Conservation (phyloP, 1,140 invertebrate genomes). For the Marisa cornuarietis region DNA sequence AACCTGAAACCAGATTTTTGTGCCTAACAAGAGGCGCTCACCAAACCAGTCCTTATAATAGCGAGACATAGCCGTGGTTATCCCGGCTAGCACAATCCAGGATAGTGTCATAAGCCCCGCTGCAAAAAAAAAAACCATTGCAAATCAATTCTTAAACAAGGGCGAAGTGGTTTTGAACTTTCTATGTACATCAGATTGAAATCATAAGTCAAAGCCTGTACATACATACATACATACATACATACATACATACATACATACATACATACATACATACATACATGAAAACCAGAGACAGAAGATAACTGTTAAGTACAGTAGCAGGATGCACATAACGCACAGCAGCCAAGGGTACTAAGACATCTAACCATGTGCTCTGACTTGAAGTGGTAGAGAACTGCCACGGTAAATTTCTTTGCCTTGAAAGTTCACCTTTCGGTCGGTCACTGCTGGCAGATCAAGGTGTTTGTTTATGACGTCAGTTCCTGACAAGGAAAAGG, state of each 20-base stretch:
- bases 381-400: slow-evolving; percentile 9
- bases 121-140: not conserved
- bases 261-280: too few species aligned
- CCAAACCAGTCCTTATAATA: slow-evolving; percentile 34
- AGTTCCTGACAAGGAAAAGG: slow-evolving; percentile 7
- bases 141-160: too few species aligned
- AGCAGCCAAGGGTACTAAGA: too few species aligned
- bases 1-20: slow-evolving; percentile 44
- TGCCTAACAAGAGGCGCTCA: slow-evolving; percentile 12
- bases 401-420: slow-evolving; percentile 11
- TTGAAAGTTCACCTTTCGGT: slow-evolving; percentile 12
- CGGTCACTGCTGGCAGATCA: not conserved
- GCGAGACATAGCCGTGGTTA: slow-evolving; percentile 35
- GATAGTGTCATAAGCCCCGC: slow-evolving; percentile 36
- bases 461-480: slow-evolving; percentile 20
- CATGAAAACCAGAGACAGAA: too few species aligned
- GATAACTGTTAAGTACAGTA: too few species aligned
- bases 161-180: too few species aligned
- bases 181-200: not conserved
- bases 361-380: slow-evolving; percentile 13
- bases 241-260: too few species aligned
- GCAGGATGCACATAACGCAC: too few species aligned
- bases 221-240: not conserved
- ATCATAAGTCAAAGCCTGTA: not conserved
- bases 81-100: slow-evolving; percentile 39